Percentiles rank a stretch among this genome's conserved stretches.
Evolutionary conservation across 2,797 vertebrate species (phyloP).

Genomic region (Eospalax fontanierii): DNA sequence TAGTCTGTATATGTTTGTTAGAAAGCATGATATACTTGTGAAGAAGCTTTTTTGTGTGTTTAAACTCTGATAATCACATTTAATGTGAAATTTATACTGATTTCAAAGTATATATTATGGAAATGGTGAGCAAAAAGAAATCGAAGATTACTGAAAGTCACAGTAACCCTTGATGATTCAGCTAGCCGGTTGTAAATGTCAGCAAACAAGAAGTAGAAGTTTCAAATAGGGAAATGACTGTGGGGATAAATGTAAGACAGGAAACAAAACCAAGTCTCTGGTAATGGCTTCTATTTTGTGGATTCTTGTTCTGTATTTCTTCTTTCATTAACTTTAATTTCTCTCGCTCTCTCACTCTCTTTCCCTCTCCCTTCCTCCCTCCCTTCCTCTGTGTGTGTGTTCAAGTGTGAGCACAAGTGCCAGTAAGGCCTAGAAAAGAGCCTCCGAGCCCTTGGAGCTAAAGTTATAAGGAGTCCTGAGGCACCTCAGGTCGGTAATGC

Average conservation of each 20-base stretch:
- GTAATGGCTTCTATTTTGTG: constrained; percentile 62
- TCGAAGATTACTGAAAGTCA: constrained; percentile 39
- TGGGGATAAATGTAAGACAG: constrained; percentile 33
- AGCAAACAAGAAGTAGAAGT: neutral
- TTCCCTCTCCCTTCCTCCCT: neutral
- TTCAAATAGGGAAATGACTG: neutral
- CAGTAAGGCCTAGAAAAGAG: neutral
- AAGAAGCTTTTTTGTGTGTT: constrained; percentile 48
- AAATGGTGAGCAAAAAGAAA: constrained; percentile 30
- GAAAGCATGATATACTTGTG: constrained; percentile 31
- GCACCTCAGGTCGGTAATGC: too few species aligned
- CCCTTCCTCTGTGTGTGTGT: too few species aligned
- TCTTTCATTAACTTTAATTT: too few species aligned
- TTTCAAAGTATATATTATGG: constrained; percentile 34
- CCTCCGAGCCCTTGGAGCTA: neutral
- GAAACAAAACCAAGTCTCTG: constrained; percentile 24
- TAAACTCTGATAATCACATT: constrained; percentile 31
- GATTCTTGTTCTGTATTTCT: constrained; percentile 59
- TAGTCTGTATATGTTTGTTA: constrained; percentile 9
- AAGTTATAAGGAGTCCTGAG: neutral
- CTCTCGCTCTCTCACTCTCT: too few species aligned
- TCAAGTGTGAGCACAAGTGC: neutral
- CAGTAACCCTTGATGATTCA: constrained; percentile 53
- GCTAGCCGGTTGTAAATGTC: neutral
- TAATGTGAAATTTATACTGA: constrained; percentile 20